These are phyloP conservation scores for Parus major DNA, from an alignment of 2,113 vertebrate species.

Conservation along the genomic window DNA sequence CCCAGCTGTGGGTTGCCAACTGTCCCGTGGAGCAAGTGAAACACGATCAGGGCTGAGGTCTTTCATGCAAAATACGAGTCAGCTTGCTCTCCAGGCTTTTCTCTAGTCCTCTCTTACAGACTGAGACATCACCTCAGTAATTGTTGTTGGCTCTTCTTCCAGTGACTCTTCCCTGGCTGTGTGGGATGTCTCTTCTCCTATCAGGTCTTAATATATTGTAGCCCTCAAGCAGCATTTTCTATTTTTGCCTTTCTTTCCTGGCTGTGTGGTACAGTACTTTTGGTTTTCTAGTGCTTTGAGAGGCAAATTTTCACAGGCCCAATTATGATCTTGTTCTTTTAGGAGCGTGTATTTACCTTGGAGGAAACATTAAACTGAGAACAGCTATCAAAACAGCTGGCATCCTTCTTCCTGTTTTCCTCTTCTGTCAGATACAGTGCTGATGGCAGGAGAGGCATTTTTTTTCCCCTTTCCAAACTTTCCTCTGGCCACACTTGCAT, in stretches of 20 bases:
- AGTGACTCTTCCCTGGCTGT: conserved; percentile 16
- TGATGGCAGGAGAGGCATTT: neutral
- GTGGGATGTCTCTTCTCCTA: neutral
- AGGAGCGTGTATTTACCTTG: conserved; percentile 53
- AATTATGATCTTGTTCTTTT: conserved; percentile 30
- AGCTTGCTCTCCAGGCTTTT: neutral
- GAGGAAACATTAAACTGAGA: conserved; percentile 41
- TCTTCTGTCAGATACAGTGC: neutral
- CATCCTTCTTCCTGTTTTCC: conserved; percentile 55
- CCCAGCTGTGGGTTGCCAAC: neutral
- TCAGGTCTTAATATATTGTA: conserved; percentile 12
- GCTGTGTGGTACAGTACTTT: neutral
- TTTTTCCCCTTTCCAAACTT: neutral
- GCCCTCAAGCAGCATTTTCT: conserved; percentile 14
- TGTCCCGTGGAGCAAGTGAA: neutral
- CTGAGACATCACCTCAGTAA: conserved; percentile 57
- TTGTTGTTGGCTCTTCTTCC: conserved; percentile 56
- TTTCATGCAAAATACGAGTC: neutral
- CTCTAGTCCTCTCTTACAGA: neutral
- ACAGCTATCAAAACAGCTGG: conserved; percentile 66
- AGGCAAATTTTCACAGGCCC: conserved; percentile 27
- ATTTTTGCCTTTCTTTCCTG: neutral
- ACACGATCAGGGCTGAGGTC: neutral
- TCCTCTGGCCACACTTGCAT: neutral
- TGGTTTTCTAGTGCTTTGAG: neutral